Base-by-base conservation (phyloP, 1,140 invertebrate genomes). In the Drosophila varians region DNA sequence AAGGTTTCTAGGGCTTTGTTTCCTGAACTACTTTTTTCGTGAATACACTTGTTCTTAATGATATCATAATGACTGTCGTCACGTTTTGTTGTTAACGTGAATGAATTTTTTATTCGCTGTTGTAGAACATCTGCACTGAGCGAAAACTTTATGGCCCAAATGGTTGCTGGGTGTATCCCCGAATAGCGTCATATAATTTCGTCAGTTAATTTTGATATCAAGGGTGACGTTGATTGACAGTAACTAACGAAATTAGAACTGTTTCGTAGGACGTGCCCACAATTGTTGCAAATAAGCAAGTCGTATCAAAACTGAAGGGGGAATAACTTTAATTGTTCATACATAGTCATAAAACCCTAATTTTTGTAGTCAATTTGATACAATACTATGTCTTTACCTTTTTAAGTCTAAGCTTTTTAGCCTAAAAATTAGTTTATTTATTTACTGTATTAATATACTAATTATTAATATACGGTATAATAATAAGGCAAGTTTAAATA, bases 1-100 rank as follows among this genome's bases (percentile, higher is more conserved):
- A 38, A 38, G 36, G n/a, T 14, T 16, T 38, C 14, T 38, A 38
- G 36, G n/a, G 36, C 36, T 42, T 28, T 66, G 26, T 54, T 65
- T 26, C 8, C 23, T 19, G 7, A 19, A 34, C 14, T 49, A 49
- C 18, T 69, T 28, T 14, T 48, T 45, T n/a, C n/a, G n/a, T n/a
- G 38, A 49, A 49, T 69, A 9, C 48, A 28, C 36, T 31, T 47
- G 28, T 48, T 38, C 36, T 1, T 38, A 14, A 23, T 34, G 34
- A 60, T 43, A 71, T 36, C 46, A 55, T 55, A 48, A 55, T 49
- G 45, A 55, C 43, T 48, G 38, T 73, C 49, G 65, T 73, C 70
- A 74, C 68, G 65, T 71, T 71, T 48, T 52, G 21, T 36, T 25
- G 40, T 19, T 48, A 19, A 40, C 57, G 11, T 21, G 26, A 34